Evolutionary conservation across 2,113 vertebrate genomes (phyloP).

Genomic region (Colaptes auratus): DNA sequence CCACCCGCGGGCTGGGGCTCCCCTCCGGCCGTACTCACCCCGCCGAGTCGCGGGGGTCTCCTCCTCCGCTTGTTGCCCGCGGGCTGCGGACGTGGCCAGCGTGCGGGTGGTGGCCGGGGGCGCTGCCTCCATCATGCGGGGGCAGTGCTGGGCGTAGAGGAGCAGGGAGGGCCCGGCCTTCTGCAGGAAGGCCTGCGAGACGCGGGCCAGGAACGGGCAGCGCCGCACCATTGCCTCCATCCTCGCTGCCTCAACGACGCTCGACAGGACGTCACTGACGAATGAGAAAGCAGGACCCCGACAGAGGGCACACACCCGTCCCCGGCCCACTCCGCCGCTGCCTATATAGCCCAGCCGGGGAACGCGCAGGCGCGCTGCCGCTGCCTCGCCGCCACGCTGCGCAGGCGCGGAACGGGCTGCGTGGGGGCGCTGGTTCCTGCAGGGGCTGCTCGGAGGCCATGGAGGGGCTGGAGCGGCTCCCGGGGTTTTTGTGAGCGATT

Average conservation of each 20-base stretch:
- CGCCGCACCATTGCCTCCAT: constrained; percentile 93
- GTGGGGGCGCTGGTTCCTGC: too few relatives aligned
- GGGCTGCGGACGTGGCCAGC: constrained; percentile 81
- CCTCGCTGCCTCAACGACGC: background rate
- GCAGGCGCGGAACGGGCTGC: background rate
- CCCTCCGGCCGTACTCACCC: constrained; percentile 71
- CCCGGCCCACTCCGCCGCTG: fast-evolving
- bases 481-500: too few relatives aligned
- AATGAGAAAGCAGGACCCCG: background rate
- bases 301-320: fast-evolving
- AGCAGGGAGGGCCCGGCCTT: constrained; percentile 89
- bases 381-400: background rate
- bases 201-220: constrained; percentile 92
- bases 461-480: too few relatives aligned
- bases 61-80: constrained; percentile 80
- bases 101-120: constrained; percentile 80
- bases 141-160: constrained; percentile 90
- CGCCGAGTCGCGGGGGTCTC: constrained; percentile 65
- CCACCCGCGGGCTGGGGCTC: background rate
- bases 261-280: too few relatives aligned
- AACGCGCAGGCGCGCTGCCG: background rate
- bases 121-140: constrained; percentile 93
- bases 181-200: constrained; percentile 92
- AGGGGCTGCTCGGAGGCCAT: too few relatives aligned
- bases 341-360: background rate